These are phyloP conservation scores for Gymnocypris eckloni DNA, from an alignment of 2,797 vertebrate genomes.

Conservation along the genomic window DNA sequence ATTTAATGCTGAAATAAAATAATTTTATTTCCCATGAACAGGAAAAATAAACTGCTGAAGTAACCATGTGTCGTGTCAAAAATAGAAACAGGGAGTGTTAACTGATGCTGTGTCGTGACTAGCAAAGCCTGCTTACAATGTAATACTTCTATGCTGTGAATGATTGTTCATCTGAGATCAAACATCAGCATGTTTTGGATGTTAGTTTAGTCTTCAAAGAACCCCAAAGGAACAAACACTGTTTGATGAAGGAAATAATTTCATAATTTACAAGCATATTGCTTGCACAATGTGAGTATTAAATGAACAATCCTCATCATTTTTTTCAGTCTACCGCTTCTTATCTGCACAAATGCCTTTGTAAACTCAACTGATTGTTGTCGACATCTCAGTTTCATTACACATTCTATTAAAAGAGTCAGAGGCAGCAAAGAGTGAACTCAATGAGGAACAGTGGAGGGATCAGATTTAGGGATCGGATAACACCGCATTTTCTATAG, in stretches of 20 bases:
- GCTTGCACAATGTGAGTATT: neutral
- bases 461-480: slow-evolving; percentile 52
- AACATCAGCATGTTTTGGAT: slow-evolving; percentile 4
- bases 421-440: slow-evolving; percentile 15
- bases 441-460: slow-evolving; percentile 22
- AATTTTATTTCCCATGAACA: neutral
- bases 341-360: neutral
- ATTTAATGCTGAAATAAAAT: neutral
- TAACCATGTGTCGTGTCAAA: neutral
- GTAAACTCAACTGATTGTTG: neutral
- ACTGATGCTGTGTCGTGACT: neutral
- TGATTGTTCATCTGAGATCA: neutral
- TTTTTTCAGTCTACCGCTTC: neutral
- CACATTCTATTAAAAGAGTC: slow-evolving; percentile 23
- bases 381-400: slow-evolving; percentile 19
- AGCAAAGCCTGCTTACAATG: neutral
- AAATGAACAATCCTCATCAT: neutral
- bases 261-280: neutral
- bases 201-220: slow-evolving; percentile 25
- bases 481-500: slow-evolving; percentile 63
- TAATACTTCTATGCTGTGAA: neutral
- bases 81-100: neutral
- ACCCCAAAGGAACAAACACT: neutral
- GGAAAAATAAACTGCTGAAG: neutral
- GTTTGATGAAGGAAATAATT: neutral